phyloP scores from a whole-genome alignment of 1,140 invertebrate genomes.

The Philaenus spumarius region DNA sequence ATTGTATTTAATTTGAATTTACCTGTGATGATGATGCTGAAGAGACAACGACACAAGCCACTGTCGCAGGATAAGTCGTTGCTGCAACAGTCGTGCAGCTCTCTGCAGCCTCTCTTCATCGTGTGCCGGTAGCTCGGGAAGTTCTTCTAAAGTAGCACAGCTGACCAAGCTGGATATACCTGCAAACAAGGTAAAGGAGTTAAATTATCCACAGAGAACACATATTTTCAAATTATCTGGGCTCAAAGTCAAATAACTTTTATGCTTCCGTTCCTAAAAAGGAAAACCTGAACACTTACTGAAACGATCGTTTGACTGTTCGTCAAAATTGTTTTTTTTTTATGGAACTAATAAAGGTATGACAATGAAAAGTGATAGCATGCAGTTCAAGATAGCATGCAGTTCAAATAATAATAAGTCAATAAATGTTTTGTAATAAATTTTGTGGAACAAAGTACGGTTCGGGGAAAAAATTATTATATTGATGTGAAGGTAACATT shows the following conservation, averaged over 20 bases:
- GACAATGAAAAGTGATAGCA: no score
- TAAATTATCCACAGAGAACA: background rate
- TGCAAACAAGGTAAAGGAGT: conserved; percentile 46
- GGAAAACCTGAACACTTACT: background rate
- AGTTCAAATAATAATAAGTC: no score
- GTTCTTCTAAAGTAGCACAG: conserved; percentile 56
- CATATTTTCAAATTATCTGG: background rate
- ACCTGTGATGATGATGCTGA: conserved; percentile 69
- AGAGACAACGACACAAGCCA: conserved; percentile 68
- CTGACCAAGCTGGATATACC: conserved; percentile 74
- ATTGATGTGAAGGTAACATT: no score
- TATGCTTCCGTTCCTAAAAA: background rate
- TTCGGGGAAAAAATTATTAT: no score
- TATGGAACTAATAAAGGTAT: no score
- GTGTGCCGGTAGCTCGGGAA: conserved; percentile 68
- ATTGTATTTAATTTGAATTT: no score
- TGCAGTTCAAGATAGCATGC: no score
- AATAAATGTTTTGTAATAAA: no score
- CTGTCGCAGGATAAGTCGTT: conserved; percentile 69
- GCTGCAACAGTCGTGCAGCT: conserved; percentile 66
- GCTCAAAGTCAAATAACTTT: background rate
- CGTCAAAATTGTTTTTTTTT: no score
- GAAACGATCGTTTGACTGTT: no score
- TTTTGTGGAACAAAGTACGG: no score
- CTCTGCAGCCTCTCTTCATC: conserved; percentile 71